Conservation (phyloP, 1,140 invertebrate genomes). For the Littorina saxatilis region DNA sequence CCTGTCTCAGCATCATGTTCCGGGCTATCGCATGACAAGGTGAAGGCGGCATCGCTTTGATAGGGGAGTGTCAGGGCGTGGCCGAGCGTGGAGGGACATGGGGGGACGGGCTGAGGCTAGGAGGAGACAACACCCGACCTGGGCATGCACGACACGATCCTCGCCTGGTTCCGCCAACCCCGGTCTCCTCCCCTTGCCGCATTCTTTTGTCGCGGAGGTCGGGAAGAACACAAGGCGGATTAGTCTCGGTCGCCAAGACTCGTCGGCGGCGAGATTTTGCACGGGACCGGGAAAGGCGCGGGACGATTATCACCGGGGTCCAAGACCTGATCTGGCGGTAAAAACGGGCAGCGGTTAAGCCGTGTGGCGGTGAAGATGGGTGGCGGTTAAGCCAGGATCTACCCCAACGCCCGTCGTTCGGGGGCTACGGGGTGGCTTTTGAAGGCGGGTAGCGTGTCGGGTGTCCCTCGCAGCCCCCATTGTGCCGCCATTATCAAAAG, state of each 20-base stretch:
- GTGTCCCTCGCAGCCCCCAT: background rate
- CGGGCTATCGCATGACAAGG: background rate
- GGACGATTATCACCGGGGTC: slow-evolving; percentile 27
- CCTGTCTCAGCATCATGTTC: too few relatives aligned
- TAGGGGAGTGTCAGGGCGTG: background rate
- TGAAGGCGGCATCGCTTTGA: background rate
- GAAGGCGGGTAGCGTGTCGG: slow-evolving; percentile 15
- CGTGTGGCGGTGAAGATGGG: background rate
- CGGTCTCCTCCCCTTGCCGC: slow-evolving; percentile 6
- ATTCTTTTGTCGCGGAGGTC: background rate
- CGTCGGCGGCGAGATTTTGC: too few relatives aligned
- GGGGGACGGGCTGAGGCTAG: background rate
- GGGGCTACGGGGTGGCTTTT: slow-evolving; percentile 14
- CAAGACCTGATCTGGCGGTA: slow-evolving; percentile 6
- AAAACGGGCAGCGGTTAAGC: background rate
- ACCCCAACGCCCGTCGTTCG: background rate
- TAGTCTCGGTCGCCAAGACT: too few relatives aligned
- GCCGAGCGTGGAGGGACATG: slow-evolving; percentile 10
- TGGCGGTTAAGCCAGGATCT: slow-evolving; percentile 8
- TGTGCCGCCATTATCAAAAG: slow-evolving; percentile 31
- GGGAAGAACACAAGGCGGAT: slow-evolving; percentile 6
- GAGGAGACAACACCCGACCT: background rate
- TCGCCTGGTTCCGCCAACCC: background rate
- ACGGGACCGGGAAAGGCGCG: slow-evolving; percentile 12
- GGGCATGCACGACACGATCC: background rate